A percentile compares a stretch with the other conserved stretches of the same genome.
Conservation (phyloP, 2,797 vertebrate genomes). For the Setipinna tenuifilis region DNA sequence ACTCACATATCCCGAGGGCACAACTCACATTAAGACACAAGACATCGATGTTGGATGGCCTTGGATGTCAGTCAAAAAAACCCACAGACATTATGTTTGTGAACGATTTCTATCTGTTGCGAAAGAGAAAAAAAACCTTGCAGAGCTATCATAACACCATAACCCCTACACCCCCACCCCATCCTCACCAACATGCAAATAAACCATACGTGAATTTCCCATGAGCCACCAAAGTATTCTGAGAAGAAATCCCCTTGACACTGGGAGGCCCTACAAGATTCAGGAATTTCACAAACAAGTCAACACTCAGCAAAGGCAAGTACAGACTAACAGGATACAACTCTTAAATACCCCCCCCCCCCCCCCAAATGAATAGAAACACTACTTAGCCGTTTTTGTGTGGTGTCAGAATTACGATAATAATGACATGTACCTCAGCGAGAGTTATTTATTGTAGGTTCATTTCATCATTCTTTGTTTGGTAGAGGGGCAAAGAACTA, state of each 20-base stretch:
- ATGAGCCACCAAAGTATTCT: not conserved
- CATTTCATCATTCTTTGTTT: not conserved
- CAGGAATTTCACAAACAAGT: conserved; percentile 8
- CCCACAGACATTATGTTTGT: not conserved
- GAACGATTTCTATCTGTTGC: not conserved
- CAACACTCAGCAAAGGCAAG: not conserved
- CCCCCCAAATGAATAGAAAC: not conserved
- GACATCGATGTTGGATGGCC: not conserved
- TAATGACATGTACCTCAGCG: not conserved
- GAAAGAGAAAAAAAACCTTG: not conserved
- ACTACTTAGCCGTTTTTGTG: conserved; percentile 5
- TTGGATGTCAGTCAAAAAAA: not conserved
- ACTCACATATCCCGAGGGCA: no score
- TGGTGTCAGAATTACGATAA: not conserved
- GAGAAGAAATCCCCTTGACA: conserved; percentile 10
- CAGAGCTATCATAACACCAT: not conserved
- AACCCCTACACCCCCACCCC: not conserved
- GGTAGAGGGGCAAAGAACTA: not conserved
- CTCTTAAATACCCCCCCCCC: not conserved
- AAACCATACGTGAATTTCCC: not conserved
- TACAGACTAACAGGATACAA: not conserved
- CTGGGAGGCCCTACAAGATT: not conserved
- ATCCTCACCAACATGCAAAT: not conserved
- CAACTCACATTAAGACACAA: no score
- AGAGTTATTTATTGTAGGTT: not conserved